These are phyloP conservation scores for Epizoanthus rinbou DNA, from an alignment of 92 coral and sea anemone genomes.

Conservation along the genomic window DNA sequence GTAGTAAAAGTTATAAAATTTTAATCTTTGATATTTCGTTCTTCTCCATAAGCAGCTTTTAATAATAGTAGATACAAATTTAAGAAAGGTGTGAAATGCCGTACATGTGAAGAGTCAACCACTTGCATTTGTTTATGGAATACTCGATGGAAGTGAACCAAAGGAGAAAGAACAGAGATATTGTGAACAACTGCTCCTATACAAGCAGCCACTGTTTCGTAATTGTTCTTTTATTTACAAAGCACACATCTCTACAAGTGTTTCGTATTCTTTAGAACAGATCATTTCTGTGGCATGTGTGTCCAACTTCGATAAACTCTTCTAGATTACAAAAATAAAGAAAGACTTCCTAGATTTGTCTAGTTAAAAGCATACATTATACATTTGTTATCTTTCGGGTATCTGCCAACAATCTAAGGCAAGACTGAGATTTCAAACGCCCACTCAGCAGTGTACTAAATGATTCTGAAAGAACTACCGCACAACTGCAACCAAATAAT, in stretches of 20 bases:
- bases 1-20: not conserved
- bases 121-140: slow-evolving; percentile 16
- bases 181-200: too few species aligned
- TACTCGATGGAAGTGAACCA: not conserved
- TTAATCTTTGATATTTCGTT: not conserved
- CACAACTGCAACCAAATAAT: too few species aligned
- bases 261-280: not conserved
- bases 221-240: not conserved
- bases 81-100: not conserved
- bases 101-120: slow-evolving; percentile 1
- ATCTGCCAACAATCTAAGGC: slow-evolving; percentile 7
- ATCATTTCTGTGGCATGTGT: not conserved
- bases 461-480: too few species aligned
- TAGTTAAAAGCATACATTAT: slow-evolving; percentile 7
- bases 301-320: not conserved
- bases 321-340: slow-evolving; percentile 14
- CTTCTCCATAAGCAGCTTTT: not conserved
- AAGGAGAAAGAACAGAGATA: not conserved
- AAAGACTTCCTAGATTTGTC: not conserved
- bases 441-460: slow-evolving; percentile 7
- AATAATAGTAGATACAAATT: not conserved
- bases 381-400: not conserved
- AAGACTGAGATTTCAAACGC: slow-evolving; percentile 4
- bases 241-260: not conserved
- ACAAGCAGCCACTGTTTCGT: not conserved